These are phyloP conservation scores for Hypotaenidia okinawae DNA, from an alignment of 2,797 vertebrate species.

Conservation along the genomic window DNA sequence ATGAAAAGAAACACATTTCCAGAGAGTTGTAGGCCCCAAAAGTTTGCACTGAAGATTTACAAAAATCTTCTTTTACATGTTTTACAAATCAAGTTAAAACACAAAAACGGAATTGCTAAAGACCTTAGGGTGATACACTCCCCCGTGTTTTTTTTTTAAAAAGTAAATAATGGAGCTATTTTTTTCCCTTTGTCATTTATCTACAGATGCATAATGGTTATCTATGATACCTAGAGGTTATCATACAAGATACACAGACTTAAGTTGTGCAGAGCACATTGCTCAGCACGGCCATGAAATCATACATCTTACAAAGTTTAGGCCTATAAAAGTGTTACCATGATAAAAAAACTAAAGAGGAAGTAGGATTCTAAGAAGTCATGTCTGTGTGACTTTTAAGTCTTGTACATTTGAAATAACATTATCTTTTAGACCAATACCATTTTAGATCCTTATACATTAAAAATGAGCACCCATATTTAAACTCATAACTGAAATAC, in stretches of 20 bases:
- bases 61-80: background rate
- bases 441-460: background rate
- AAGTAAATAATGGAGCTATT: background rate
- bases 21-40: background rate
- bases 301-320: background rate
- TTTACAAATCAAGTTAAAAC: background rate
- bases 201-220: background rate
- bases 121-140: background rate
- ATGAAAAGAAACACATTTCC: background rate
- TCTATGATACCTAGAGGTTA: background rate
- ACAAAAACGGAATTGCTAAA: background rate
- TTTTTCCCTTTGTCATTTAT: background rate
- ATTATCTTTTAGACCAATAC: background rate
- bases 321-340: background rate
- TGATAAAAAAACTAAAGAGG: background rate
- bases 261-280: background rate
- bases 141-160: too few species aligned
- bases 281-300: background rate
- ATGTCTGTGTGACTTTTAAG: background rate
- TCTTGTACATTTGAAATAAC: background rate
- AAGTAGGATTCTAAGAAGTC: slow-evolving; percentile 17
- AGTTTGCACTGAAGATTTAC: background rate
- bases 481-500: background rate
- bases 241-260: background rate
- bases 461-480: background rate